These are phyloP conservation scores for Heliconius sara DNA, from an alignment of 2,888 invertebrate genomes.

Conservation along the genomic window DNA sequence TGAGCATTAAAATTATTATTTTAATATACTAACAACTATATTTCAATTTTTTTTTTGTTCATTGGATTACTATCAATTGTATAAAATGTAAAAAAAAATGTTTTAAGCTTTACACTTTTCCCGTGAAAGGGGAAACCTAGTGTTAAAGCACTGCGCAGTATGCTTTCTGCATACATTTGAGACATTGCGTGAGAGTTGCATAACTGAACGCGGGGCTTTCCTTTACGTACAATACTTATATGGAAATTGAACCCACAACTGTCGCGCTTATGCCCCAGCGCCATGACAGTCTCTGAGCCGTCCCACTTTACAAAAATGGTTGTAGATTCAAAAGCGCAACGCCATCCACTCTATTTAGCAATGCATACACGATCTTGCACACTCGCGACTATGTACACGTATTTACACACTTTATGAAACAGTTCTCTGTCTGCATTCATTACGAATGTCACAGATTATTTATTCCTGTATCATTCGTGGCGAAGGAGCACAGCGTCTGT, in stretches of 20 bases:
- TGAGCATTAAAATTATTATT: not conserved
- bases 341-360: not conserved
- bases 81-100: not conserved
- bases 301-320: no score
- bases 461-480: not conserved
- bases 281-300: no score
- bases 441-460: conserved; percentile 4
- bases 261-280: no score
- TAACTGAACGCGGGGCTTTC: no score
- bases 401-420: not conserved
- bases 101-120: not conserved
- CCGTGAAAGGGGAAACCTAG: not conserved
- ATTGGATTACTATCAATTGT: not conserved
- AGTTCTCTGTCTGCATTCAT: conserved; percentile 5
- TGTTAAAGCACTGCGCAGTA: not conserved
- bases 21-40: not conserved
- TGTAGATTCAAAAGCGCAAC: not conserved
- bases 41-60: not conserved
- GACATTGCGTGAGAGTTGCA: no score
- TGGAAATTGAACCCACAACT: no score
- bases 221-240: no score
- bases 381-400: not conserved
- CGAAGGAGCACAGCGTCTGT: no score
- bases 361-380: not conserved
- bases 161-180: no score